Evolutionary conservation across 2,888 invertebrate species (phyloP).

Genomic region (Hirtodrosophila histrioides): DNA sequence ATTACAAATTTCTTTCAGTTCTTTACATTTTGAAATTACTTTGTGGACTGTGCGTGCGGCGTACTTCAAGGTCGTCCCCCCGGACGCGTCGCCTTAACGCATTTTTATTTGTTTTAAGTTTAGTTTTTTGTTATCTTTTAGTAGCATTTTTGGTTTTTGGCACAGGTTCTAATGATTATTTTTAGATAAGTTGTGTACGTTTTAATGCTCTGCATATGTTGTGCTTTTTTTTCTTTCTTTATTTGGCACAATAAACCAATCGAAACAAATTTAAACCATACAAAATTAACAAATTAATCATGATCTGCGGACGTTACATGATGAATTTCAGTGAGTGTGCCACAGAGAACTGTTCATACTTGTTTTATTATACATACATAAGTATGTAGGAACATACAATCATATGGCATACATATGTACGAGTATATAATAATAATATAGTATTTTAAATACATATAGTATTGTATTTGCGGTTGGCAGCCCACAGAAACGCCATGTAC

Average conservation of each 20-base stretch:
- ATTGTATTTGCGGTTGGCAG: conserved; percentile 32
- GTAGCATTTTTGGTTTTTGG: conserved; percentile 57
- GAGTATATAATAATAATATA: conserved; percentile 20
- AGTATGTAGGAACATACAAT: background rate
- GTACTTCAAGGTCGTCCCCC: conserved; percentile 61
- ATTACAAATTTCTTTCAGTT: too few species aligned
- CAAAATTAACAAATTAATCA: conserved; percentile 54
- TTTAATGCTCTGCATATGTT: conserved; percentile 3
- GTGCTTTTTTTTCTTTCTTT: conserved; percentile 14
- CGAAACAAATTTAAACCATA: conserved; percentile 28
- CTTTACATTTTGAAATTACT: conserved; percentile 23
- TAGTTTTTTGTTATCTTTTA: conserved; percentile 34
- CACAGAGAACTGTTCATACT: conserved; percentile 33
- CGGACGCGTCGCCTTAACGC: conserved; percentile 16
- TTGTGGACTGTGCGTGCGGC: conserved; percentile 32
- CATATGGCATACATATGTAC: conserved; percentile 24
- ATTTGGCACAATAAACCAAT: conserved; percentile 53
- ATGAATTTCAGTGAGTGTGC: conserved; percentile 29
- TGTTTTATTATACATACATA: conserved; percentile 1
- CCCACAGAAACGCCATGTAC: conserved; percentile 3
- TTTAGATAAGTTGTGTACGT: conserved; percentile 65
- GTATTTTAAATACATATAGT: conserved; percentile 9
- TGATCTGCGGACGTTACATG: conserved; percentile 12
- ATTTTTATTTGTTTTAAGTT: conserved; percentile 24
- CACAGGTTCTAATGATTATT: conserved; percentile 72